Evolutionary conservation across 2,113 vertebrate genomes (phyloP).

Genomic region (Cyanistes caeruleus): DNA sequence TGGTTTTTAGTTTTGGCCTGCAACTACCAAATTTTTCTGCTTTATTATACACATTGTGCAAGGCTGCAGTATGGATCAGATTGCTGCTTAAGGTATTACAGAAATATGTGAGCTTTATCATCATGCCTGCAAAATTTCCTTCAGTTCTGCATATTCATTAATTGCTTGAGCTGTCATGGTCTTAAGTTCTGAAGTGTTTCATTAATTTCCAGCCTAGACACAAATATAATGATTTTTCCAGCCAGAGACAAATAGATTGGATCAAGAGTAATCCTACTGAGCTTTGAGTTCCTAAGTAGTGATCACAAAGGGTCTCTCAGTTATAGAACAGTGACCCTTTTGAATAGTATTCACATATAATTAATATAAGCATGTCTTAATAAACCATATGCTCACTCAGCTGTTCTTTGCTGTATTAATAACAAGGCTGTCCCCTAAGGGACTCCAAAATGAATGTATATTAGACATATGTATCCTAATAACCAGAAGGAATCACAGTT

Average conservation of each 20-base stretch:
- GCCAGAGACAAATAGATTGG: slow-evolving; percentile 3
- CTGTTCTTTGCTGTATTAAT: slow-evolving; percentile 73
- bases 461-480: slow-evolving; percentile 38
- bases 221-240: slow-evolving; percentile 30
- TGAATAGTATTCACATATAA: slow-evolving; percentile 65
- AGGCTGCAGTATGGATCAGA: not conserved
- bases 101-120: not conserved
- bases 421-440: slow-evolving; percentile 61
- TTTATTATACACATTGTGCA: not conserved
- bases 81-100: not conserved
- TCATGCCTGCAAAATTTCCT: not conserved
- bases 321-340: slow-evolving; percentile 60
- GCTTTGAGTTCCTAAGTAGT: slow-evolving; percentile 30
- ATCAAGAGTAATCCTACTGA: slow-evolving; percentile 30
- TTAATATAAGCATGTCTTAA: slow-evolving; percentile 73
- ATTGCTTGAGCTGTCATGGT: not conserved
- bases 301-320: slow-evolving; percentile 49
- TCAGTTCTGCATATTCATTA: not conserved
- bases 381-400: slow-evolving; percentile 76
- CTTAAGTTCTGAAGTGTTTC: slow-evolving; percentile 1
- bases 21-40: not conserved
- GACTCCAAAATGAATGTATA: slow-evolving; percentile 65
- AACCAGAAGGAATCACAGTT: slow-evolving; percentile 53
- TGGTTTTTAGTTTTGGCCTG: not conserved
- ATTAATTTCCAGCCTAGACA: slow-evolving; percentile 17